Evolutionary conservation across 2,113 vertebrate species (phyloP), one percentile per base, ranked within the genome.

Genomic region (Cottus gobio): DNA sequence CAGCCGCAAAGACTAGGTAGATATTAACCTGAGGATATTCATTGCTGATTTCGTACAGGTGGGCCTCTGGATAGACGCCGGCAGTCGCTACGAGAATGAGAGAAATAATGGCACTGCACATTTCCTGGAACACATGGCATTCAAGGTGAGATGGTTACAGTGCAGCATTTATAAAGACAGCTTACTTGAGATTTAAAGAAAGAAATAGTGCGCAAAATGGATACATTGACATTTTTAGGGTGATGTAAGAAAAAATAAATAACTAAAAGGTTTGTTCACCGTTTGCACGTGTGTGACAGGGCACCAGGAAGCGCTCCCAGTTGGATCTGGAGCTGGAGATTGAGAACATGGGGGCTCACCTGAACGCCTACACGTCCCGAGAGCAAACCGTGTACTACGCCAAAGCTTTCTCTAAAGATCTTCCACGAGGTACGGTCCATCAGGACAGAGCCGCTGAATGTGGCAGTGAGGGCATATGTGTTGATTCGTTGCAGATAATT

Each of bases 301-400:
- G 98, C 79, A 99, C 98, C 24, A 98, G 96, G 90, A 99, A 99
- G 85, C 96, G 98, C 62, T 98, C 98, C 28, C 98, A 99, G 65
- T 92, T 99, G 83, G 97, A 99, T 82, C 95, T 99, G 74, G 98
- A 99, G 82, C 95, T 99, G 57, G 98, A 99, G 94, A 98, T 99
- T 22, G 98, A 99, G 93, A 99, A 99, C 87, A 99, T 99, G 98
- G 98, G 98, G 11, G 96, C 98, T 81, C 98, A 99, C 78, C 95
- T 99, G 72, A 99, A 99, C 0, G 98, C 98, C 0, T 99, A 99
- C 71, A 99, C 98, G 0, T 99, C 98, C 39, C 91, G 98, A 67
- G 98, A 99, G 79, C 98, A 99, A 93, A 99, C 98, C 0, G 98
- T 99, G 10, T 99, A 99, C 82, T 99, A 99, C 2, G 98, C 98